A percentile compares a stretch with the other conserved stretches of the same genome.
phyloP scores from a whole-genome alignment of 2,797 vertebrate genomes.

The Spea hammondii region DNA sequence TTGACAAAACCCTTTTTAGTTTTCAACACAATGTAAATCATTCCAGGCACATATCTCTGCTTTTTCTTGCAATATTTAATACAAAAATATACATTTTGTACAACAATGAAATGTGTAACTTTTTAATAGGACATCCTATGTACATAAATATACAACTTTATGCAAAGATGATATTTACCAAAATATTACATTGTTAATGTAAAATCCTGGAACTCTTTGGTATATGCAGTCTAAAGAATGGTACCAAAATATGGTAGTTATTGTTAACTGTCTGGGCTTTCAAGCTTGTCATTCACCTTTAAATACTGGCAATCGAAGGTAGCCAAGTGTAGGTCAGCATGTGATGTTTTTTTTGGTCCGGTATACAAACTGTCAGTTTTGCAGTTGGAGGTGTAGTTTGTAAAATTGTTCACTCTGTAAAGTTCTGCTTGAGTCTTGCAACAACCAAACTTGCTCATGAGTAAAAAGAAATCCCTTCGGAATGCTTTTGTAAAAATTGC shows the following conservation, averaged over 20 bases:
- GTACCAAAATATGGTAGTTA: not conserved
- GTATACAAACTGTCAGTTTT: conserved; percentile 60
- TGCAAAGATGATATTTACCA: not conserved
- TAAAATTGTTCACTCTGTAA: conserved; percentile 73
- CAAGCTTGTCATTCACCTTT: conserved; percentile 46
- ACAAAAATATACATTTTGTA: conserved; percentile 40
- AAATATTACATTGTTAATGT: not conserved
- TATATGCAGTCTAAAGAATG: conserved; percentile 37
- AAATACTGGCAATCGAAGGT: conserved; percentile 55
- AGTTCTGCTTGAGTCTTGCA: conserved; percentile 69
- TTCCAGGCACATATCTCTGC: not conserved
- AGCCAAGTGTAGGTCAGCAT: conserved; percentile 58
- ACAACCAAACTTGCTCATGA: conserved; percentile 79
- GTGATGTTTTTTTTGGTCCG: conserved; percentile 58
- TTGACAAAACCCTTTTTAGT: conserved; percentile 13
- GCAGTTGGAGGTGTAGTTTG: conserved; percentile 64
- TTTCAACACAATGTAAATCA: not conserved
- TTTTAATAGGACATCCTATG: conserved; percentile 2
- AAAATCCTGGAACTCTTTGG: conserved; percentile 33
- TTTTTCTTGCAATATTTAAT: conserved; percentile 25
- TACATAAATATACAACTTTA: conserved; percentile 36
- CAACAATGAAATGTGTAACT: conserved; percentile 24
- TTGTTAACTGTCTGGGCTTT: conserved; percentile 48
- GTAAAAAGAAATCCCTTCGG: conserved; percentile 77
- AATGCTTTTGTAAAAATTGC: conserved; percentile 90